phyloP scores from a whole-genome alignment of 2,797 vertebrate genomes.

The Chloroceryle inda region DNA sequence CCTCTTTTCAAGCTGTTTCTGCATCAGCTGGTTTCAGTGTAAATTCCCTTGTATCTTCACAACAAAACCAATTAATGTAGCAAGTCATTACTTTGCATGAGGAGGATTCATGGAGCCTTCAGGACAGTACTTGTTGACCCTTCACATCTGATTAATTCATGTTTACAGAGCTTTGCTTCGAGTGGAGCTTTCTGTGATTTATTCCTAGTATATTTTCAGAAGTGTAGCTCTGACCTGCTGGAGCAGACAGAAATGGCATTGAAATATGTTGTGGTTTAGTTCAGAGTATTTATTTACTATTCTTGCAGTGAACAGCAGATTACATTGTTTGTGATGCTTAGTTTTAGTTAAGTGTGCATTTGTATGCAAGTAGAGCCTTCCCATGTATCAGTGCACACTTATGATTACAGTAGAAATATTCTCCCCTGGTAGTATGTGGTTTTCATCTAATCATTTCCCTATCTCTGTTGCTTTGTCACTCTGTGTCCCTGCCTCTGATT shows the following conservation, averaged over 20 bases:
- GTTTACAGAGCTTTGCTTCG: neutral
- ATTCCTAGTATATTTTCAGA: neutral
- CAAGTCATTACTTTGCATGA: neutral
- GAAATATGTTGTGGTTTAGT: neutral
- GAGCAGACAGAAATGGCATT: neutral
- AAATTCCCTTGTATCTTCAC: neutral
- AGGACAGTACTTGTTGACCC: neutral
- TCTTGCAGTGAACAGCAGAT: neutral
- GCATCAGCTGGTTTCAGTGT: rapidly evolving
- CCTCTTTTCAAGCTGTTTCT: neutral
- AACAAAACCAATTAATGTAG: neutral
- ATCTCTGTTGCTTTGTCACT: neutral
- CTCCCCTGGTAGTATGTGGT: neutral
- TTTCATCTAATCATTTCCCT: neutral
- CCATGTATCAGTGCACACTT: neutral
- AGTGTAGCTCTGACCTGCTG: neutral
- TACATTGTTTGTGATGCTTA: neutral
- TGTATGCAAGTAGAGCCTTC: neutral
- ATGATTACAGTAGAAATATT: neutral
- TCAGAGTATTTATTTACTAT: neutral
- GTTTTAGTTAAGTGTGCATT: neutral
- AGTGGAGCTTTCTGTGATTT: neutral
- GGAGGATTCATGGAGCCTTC: neutral
- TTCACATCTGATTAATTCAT: neutral
- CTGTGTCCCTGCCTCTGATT: neutral